Evolutionary conservation across 2,888 invertebrate species (phyloP).

Genomic region (Chrysotoxum bicinctum): DNA sequence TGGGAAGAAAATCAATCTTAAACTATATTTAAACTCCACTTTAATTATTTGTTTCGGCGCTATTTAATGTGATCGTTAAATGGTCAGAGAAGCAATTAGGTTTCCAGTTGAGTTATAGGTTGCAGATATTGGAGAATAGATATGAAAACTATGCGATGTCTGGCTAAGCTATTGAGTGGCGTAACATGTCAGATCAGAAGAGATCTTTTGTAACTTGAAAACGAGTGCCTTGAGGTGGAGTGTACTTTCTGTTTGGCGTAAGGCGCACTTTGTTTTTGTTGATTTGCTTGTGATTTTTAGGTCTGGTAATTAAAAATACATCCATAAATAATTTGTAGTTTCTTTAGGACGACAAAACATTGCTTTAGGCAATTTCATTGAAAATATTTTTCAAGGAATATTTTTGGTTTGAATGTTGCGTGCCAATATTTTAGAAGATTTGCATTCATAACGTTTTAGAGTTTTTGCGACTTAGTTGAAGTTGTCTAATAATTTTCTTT

Average conservation of each 20-base stretch:
- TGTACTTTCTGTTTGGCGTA: conserved; percentile 10
- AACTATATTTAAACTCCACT: conserved; percentile 74
- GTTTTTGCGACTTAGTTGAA: no score
- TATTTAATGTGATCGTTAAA: conserved; percentile 77
- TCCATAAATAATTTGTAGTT: background rate
- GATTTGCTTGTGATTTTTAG: background rate
- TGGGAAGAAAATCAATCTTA: conserved; percentile 59
- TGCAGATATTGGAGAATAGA: conserved; percentile 49
- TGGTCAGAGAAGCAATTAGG: conserved; percentile 72
- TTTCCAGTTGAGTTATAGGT: conserved; percentile 66
- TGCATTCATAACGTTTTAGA: no score
- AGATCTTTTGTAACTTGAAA: conserved; percentile 13
- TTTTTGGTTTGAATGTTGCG: no score
- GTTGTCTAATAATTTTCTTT: no score
- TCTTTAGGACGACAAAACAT: background rate
- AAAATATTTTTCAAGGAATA: no score
- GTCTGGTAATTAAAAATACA: background rate
- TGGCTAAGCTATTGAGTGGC: conserved; percentile 35
- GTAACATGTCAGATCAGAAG: conserved; percentile 44
- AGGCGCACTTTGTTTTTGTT: background rate
- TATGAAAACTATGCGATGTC: conserved; percentile 30
- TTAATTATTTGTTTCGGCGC: conserved; percentile 75
- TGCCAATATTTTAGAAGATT: no score
- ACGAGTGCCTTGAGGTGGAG: background rate
- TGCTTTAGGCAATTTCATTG: background rate